A percentile compares a stretch with the other conserved stretches of the same genome.
Conservation (phyloP, 1,140 invertebrate genomes). For the Cyclargus thomasi region DNA sequence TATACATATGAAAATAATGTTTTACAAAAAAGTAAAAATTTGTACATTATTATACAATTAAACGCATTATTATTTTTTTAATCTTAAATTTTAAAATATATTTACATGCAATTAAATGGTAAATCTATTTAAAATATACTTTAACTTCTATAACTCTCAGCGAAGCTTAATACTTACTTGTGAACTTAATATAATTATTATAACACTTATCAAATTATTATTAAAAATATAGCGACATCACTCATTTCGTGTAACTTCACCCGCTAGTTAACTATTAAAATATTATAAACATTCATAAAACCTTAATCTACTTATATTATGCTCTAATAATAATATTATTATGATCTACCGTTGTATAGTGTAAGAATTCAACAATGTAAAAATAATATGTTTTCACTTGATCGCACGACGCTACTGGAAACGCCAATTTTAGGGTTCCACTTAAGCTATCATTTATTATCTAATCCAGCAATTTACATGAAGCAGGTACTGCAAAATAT, state of each 20-base stretch:
- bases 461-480: neutral
- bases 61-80: too few relatives aligned
- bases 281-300: neutral
- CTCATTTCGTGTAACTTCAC: neutral
- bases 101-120: neutral
- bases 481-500: neutral
- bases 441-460: neutral
- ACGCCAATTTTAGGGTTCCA: neutral
- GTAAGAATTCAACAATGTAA: conserved; percentile 10
- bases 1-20: too few relatives aligned
- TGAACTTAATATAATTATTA: neutral
- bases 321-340: neutral
- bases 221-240: neutral
- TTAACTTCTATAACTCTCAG: neutral
- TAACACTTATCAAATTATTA: neutral
- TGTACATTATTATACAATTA: too few relatives aligned
- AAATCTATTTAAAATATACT: neutral
- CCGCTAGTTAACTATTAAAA: neutral
- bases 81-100: neutral
- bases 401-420: neutral
- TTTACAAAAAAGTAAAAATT: too few relatives aligned
- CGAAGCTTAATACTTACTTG: neutral
- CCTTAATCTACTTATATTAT: neutral
- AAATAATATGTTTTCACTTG: conserved; percentile 5
- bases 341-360: conserved; percentile 10